Percentiles rank a stretch among this genome's conserved stretches.
phyloP scores from a whole-genome alignment of 2,797 vertebrate genomes.

The Euphonia xanthogaster region DNA sequence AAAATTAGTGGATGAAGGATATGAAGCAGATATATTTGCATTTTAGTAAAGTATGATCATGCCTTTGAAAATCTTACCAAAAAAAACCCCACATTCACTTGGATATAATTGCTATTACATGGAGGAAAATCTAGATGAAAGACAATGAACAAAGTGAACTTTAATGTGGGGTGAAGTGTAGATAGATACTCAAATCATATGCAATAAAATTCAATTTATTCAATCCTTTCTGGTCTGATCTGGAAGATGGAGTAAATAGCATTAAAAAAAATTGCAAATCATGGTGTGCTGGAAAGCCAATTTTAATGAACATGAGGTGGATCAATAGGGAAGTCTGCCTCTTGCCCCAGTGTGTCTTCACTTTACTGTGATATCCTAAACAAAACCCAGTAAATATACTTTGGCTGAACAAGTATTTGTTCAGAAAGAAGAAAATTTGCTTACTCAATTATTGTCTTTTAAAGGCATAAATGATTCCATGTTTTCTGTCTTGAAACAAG shows the following conservation, averaged over 20 bases:
- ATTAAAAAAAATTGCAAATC: background rate
- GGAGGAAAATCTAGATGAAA: background rate
- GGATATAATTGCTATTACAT: background rate
- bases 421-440: background rate
- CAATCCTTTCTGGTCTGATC: background rate
- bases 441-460: background rate
- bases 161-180: background rate
- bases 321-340: background rate
- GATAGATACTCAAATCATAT: background rate
- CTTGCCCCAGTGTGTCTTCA: background rate
- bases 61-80: background rate
- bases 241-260: background rate
- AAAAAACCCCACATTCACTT: background rate
- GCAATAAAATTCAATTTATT: background rate
- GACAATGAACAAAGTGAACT: background rate
- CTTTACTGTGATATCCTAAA: background rate
- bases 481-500: background rate
- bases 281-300: background rate
- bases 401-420: background rate
- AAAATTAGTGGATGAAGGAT: constrained; percentile 32
- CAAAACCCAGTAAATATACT: background rate
- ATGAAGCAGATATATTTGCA: background rate
- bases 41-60: background rate
- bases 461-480: background rate
- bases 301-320: background rate